phyloP scores from a whole-genome alignment of 2,888 invertebrate species.

The Sarcophaga caerulescens region DNA sequence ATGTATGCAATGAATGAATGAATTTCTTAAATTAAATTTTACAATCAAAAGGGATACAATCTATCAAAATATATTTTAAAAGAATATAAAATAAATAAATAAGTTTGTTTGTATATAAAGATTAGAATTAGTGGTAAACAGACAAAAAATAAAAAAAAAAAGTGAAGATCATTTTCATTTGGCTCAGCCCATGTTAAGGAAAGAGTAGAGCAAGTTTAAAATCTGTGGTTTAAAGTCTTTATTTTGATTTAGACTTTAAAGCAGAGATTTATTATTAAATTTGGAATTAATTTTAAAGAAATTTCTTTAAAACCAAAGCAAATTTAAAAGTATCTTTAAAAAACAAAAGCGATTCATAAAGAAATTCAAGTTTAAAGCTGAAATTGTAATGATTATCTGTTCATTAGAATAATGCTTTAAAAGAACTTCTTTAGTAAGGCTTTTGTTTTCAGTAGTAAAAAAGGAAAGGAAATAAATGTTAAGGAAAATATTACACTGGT shows the following conservation, averaged over 20 bases:
- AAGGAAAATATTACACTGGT: constrained; percentile 53
- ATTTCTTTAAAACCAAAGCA: constrained; percentile 5
- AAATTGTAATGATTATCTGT: background rate
- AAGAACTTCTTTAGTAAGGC: background rate
- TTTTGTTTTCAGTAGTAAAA: too few relatives aligned
- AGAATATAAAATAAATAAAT: too few relatives aligned
- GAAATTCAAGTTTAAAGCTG: background rate
- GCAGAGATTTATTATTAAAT: constrained; percentile 42
- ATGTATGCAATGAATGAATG: too few relatives aligned
- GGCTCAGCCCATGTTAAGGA: too few relatives aligned
- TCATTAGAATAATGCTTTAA: too few relatives aligned
- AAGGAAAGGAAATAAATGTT: background rate
- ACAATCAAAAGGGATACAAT: too few relatives aligned
- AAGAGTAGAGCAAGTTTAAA: background rate
- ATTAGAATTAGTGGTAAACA: too few relatives aligned
- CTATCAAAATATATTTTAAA: too few relatives aligned
- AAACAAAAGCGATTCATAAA: background rate
- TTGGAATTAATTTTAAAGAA: constrained; percentile 41
- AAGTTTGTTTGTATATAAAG: too few relatives aligned
- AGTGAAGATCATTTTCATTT: too few relatives aligned
- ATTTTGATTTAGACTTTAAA: constrained; percentile 29
- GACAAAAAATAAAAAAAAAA: too few relatives aligned
- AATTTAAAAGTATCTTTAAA: background rate
- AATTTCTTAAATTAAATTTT: too few relatives aligned
- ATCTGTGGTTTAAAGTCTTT: constrained; percentile 42